A percentile compares a stretch with the other conserved stretches of the same genome.
phyloP scores from a whole-genome alignment of 2,888 invertebrate species.

The Rhodophaea formosa region DNA sequence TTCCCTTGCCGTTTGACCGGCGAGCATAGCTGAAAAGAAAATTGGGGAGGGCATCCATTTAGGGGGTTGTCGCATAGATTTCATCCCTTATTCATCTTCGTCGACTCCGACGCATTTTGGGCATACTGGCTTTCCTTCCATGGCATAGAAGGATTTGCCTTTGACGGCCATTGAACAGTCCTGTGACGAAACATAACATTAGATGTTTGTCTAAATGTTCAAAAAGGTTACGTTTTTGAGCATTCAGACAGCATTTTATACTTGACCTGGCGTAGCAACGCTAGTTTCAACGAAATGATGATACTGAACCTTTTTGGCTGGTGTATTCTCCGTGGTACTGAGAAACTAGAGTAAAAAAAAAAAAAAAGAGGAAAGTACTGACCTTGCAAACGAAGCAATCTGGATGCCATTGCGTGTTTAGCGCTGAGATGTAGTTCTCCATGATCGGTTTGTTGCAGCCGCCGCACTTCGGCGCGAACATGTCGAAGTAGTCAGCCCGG shows the following conservation, averaged over 20 bases:
- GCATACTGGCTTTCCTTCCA: slow-evolving; percentile 98
- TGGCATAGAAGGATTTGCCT: slow-evolving; percentile 97
- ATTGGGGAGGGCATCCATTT: slow-evolving; percentile 68
- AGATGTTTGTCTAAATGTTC: slow-evolving; percentile 35
- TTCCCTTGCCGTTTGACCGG: slow-evolving; percentile 45
- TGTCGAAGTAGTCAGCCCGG: slow-evolving; percentile 96
- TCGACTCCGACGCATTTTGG: slow-evolving; percentile 95
- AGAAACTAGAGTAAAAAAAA: neutral
- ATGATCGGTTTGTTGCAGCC: slow-evolving; percentile 97
- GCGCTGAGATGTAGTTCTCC: slow-evolving; percentile 98
- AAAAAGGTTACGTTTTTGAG: slow-evolving; percentile 28
- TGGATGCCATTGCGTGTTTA: slow-evolving; percentile 99
- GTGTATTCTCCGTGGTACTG: slow-evolving; percentile 15
- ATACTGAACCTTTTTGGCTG: slow-evolving; percentile 31
- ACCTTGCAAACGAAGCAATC: slow-evolving; percentile 99
- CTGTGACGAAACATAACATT: slow-evolving; percentile 78
- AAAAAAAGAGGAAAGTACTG: slow-evolving; percentile 65
- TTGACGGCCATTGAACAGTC: slow-evolving; percentile 96
- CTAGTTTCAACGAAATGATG: slow-evolving; percentile 22
- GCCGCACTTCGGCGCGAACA: slow-evolving; percentile 99
- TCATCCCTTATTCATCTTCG: slow-evolving; percentile 86
- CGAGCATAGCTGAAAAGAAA: slow-evolving; percentile 77
- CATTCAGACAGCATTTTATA: slow-evolving; percentile 43
- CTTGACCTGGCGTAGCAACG: slow-evolving; percentile 59
- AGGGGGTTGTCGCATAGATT: slow-evolving; percentile 36